Conservation (phyloP, 2,797 vertebrate species). For the Hylomyscus alleni region DNA sequence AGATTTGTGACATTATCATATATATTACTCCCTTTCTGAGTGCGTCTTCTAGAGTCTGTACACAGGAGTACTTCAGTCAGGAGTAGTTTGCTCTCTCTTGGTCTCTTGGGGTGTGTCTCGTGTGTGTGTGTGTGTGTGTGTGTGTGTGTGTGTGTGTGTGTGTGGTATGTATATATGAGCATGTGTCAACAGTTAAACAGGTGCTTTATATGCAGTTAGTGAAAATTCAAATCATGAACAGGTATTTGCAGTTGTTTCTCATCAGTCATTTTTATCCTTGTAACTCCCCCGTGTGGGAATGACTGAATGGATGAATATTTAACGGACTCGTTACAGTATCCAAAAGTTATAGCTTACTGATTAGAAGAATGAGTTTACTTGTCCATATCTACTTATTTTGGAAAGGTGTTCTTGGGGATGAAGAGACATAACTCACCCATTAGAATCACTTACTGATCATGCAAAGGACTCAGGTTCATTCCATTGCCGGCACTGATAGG, state of each 20-base stretch:
- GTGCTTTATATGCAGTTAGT: background rate
- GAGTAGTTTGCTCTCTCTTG: background rate
- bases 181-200: background rate
- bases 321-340: background rate
- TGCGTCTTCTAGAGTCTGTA: background rate
- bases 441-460: background rate
- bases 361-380: background rate
- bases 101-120: background rate
- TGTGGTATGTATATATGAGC: background rate
- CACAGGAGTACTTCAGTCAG: background rate
- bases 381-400: conserved; percentile 7
- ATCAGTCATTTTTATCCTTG: background rate
- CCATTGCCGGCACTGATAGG: background rate
- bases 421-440: background rate
- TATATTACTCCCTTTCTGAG: conserved; percentile 45
- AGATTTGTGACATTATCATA: conserved; percentile 46
- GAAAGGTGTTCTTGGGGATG: background rate
- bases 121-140: conserved; percentile 7
- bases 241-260: background rate
- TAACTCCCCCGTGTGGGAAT: background rate
- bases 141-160: conserved; percentile 29
- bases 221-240: background rate
- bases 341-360: background rate
- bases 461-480: background rate
- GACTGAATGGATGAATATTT: background rate